These are phyloP conservation scores for Ctenosaura bakeri DNA, from an alignment of 2,797 vertebrate species.

Conservation along the genomic window DNA sequence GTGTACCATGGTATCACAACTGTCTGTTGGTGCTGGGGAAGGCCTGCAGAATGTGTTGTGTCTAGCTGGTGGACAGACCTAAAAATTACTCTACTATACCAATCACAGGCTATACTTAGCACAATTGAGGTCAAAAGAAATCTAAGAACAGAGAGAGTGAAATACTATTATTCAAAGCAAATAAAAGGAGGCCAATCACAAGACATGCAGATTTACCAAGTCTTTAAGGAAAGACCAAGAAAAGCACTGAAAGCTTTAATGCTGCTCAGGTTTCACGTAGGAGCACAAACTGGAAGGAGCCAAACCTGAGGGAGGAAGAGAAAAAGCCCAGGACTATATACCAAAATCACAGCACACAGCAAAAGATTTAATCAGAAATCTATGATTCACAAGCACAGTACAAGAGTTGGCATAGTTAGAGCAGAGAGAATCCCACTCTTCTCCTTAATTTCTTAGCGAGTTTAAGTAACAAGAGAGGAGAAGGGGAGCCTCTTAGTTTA, in stretches of 20 bases:
- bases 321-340: constrained; percentile 87
- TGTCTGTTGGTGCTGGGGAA: fast-evolving
- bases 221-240: constrained; percentile 98
- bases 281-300: constrained; percentile 99
- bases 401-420: constrained; percentile 59
- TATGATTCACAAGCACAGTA: constrained; percentile 61
- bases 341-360: constrained; percentile 78
- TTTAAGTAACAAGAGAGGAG: neutral
- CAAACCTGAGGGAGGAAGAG: constrained; percentile 97
- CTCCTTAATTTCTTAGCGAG: neutral
- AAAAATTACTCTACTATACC: constrained; percentile 19
- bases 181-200: constrained; percentile 78
- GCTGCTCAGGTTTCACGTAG: constrained; percentile 99
- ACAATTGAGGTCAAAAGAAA: constrained; percentile 66
- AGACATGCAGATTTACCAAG: constrained; percentile 95
- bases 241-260: constrained; percentile 99
- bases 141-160: constrained; percentile 62
- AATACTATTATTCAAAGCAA: constrained; percentile 70
- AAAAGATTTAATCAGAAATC: constrained; percentile 72
- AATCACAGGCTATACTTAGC: constrained; percentile 14
- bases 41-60: neutral
- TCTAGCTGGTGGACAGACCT: neutral
- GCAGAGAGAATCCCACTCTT: neutral
- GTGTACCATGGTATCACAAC: neutral
- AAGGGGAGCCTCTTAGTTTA: neutral